These are phyloP conservation scores for Brachystomella parvula DNA, from an alignment of 1,140 invertebrate genomes.

Conservation along the genomic window DNA sequence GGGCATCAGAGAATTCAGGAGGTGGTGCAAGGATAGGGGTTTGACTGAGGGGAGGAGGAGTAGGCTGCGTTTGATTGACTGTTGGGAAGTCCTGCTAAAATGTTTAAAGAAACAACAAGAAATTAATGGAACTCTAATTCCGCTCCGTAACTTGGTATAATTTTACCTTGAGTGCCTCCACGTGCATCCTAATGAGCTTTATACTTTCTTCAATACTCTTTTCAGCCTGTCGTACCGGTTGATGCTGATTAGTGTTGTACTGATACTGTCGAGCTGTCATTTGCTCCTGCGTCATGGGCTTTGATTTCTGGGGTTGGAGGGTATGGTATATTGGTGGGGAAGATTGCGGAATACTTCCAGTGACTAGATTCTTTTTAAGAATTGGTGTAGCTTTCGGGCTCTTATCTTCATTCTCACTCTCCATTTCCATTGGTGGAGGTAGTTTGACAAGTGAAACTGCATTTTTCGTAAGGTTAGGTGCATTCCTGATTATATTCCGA, in stretches of 20 bases:
- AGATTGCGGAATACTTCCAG: not conserved
- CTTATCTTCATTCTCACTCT: conserved; percentile 53
- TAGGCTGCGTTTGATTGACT: conserved; percentile 40
- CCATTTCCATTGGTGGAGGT: conserved; percentile 69
- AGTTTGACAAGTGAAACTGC: conserved; percentile 68
- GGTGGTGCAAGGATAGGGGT: conserved; percentile 62
- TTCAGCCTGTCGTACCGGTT: conserved; percentile 38
- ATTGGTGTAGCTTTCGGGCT: conserved; percentile 29
- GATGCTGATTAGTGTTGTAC: conserved; percentile 17
- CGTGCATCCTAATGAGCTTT: conserved; percentile 44
- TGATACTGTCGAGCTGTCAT: conserved; percentile 28
- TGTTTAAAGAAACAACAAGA: not conserved
- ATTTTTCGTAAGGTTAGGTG: conserved; percentile 50
- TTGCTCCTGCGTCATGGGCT: conserved; percentile 30
- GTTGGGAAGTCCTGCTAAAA: conserved; percentile 36
- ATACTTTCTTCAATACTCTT: conserved; percentile 45
- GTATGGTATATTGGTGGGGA: conserved; percentile 32
- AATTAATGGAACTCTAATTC: conserved; percentile 6
- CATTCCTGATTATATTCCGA: not conserved
- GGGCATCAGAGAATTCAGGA: conserved; percentile 58
- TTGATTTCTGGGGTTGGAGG: conserved; percentile 34
- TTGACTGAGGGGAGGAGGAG: conserved; percentile 37
- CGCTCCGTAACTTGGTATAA: conserved; percentile 11
- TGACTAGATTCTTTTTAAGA: conserved; percentile 15
- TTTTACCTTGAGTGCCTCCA: conserved; percentile 40